Conservation (phyloP, 2,797 vertebrate species). For the Crax fasciolata region DNA sequence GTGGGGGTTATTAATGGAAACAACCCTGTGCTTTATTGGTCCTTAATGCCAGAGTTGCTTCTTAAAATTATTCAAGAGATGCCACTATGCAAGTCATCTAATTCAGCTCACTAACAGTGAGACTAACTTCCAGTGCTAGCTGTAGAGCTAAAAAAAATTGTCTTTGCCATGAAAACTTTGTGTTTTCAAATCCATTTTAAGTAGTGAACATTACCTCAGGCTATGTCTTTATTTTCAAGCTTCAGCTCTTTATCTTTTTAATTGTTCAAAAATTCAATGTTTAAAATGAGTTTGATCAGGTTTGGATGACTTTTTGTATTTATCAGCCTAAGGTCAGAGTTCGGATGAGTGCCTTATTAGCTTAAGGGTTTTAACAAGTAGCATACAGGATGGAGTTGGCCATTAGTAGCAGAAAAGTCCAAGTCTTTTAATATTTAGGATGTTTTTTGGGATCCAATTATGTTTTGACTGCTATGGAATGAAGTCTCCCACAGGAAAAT, state of each 20-base stretch:
- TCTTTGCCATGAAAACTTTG: not conserved
- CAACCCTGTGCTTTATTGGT: not conserved
- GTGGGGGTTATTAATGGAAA: constrained; percentile 14
- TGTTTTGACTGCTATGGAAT: constrained; percentile 20
- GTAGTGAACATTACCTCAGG: not conserved
- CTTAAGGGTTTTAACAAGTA: constrained; percentile 31
- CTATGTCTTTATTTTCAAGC: constrained; percentile 19
- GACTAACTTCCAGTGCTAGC: not conserved
- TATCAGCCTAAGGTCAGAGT: constrained; percentile 18
- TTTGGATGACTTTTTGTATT: constrained; percentile 1
- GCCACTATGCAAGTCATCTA: not conserved
- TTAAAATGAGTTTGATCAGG: not conserved
- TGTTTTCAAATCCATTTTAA: not conserved
- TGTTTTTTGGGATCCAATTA: not conserved
- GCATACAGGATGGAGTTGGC: not conserved
- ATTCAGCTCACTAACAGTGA: not conserved
- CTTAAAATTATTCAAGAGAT: constrained; percentile 14
- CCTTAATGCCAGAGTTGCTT: not conserved
- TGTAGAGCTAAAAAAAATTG: not conserved
- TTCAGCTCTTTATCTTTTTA: constrained; percentile 41
- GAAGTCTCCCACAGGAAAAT: not conserved
- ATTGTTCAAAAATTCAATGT: constrained; percentile 39
- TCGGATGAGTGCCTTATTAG: constrained; percentile 8
- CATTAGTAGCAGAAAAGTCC: not conserved
- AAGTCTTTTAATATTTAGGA: constrained; percentile 16